Percentiles rank a stretch among this genome's conserved stretches.
Conservation (phyloP, 2,113 vertebrate genomes). For the Semnopithecus entellus region DNA sequence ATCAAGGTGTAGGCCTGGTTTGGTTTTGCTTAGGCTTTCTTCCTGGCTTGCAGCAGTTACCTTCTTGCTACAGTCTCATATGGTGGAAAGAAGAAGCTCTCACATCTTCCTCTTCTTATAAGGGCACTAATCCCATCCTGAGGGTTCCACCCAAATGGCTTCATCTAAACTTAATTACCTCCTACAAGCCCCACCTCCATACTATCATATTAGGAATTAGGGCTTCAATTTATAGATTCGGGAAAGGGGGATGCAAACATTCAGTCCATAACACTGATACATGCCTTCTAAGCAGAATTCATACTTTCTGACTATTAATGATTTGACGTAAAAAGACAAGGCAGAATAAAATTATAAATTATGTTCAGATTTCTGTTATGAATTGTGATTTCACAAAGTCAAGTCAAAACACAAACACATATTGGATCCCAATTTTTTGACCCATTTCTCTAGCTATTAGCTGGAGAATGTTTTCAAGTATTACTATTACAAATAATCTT, state of each 20-base stretch:
- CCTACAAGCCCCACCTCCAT: background rate
- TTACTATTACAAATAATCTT: background rate
- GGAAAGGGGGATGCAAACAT: background rate
- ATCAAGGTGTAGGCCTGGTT: background rate
- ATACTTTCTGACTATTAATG: slow-evolving; percentile 24
- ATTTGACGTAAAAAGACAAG: background rate
- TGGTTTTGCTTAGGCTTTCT: background rate
- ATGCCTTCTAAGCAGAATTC: background rate
- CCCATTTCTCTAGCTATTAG: background rate
- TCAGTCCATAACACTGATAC: background rate
- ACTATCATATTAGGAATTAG: background rate
- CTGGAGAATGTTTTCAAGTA: background rate
- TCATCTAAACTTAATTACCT: background rate
- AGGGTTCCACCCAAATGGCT: background rate
- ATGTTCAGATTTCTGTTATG: background rate
- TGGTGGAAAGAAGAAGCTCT: background rate
- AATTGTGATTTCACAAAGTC: background rate
- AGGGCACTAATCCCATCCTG: background rate
- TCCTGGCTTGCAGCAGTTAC: background rate
- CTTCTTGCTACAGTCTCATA: background rate
- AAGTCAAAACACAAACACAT: background rate
- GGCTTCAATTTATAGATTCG: background rate
- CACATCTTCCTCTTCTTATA: background rate
- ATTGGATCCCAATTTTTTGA: background rate
- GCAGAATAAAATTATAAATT: background rate